Evolutionary conservation across 2,797 vertebrate species (phyloP), one percentile per base, ranked within the genome.

Genomic region (Sternarchorhynchus goeldii): DNA sequence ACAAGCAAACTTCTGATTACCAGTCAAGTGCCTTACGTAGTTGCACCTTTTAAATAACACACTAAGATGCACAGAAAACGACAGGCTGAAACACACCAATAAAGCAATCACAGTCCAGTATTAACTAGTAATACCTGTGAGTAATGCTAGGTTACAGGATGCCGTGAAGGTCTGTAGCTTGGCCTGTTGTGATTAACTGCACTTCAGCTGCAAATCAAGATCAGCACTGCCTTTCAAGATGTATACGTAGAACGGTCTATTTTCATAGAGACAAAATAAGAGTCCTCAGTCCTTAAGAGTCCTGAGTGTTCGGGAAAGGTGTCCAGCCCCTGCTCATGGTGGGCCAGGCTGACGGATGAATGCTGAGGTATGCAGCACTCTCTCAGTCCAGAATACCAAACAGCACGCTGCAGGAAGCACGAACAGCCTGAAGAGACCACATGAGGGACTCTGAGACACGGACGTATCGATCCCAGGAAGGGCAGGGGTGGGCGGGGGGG

Each of bases 371-470:
- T 68, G 64, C 65, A 66, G 90, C 89, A 88, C 85, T 76, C 88
- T 89, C 83, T 87, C 78, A 66, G 87, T 85, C 86, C 85, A 79
- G 92, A 91, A 93, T 93, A 93, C 89, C 90, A 93, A 93, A 87
- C 90, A 92, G 92, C 66, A 75, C 53, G 63, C 86, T 87, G 85
- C 86, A 5, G 82, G 81, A 85, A 88, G 77, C 83, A 85, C 10
- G 83, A 90, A 90, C 87, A 91, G 89, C 88, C 86, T 91, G 88
- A 81, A 92, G 92, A 92, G 88, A 93, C 92, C 91, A 93, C 90
- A 89, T 88, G 87, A 86, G 90, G 90, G 91, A 91, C 89, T 85
- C 83, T 81, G 88, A 91, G 91, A 92, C 90, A 82, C 81, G 84
- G 88, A 82, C 67, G 80, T 91, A 92, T 93, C 89, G 90, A 93